Conservation (phyloP, 2,888 invertebrate genomes). For the Tachina grossa region DNA sequence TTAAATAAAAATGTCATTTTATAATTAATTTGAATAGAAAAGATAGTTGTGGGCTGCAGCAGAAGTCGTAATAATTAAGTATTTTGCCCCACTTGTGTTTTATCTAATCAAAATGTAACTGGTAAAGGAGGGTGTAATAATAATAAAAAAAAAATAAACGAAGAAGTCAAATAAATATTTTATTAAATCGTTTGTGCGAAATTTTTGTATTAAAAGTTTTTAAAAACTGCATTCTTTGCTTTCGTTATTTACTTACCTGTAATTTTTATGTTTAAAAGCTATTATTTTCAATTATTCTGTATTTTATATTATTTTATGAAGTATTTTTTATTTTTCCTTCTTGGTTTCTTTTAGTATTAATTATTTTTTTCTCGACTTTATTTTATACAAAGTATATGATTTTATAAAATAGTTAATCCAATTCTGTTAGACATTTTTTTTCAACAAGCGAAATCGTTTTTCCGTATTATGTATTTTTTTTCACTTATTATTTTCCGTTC, state of each 20-base stretch:
- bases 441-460: not conserved
- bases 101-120: slow-evolving; percentile 14
- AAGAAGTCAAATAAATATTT: not conserved
- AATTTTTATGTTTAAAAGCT: not conserved
- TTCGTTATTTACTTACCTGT: slow-evolving; percentile 2
- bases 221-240: not conserved
- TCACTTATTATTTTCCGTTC: not conserved
- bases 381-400: slow-evolving; percentile 22
- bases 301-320: not conserved
- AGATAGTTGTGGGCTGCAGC: not conserved
- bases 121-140: not conserved
- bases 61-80: not conserved
- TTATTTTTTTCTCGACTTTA: slow-evolving; percentile 10
- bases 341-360: slow-evolving; percentile 29
- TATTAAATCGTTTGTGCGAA: not conserved
- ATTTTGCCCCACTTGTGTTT: slow-evolving; percentile 21
- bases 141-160: not conserved
- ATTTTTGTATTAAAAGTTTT: slow-evolving; percentile 2
- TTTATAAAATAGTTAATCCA: slow-evolving; percentile 4
- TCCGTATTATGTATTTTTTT: not conserved
- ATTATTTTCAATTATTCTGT: not conserved
- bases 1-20: slow-evolving; percentile 28
- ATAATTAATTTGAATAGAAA: slow-evolving; percentile 21
- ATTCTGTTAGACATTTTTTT: not conserved
- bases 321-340: slow-evolving; percentile 27